Base-by-base conservation (phyloP, 2,888 invertebrate genomes). In the Hoplodrina ambigua region DNA sequence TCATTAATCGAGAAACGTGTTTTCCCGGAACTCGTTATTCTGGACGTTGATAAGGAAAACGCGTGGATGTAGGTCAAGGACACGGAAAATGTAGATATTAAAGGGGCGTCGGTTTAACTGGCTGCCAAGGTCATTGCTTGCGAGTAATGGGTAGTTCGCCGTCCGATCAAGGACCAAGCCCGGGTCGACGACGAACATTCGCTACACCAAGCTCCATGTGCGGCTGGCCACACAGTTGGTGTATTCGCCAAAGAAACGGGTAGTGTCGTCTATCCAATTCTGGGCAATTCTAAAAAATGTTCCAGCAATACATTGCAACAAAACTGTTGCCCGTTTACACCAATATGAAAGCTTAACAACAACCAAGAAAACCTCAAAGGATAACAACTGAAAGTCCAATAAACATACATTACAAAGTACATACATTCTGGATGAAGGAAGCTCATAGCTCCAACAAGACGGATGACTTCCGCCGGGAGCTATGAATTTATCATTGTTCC, bases 401-500 rank as follows among this genome's bases (percentile, higher is more conserved):
- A 66, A 56, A 81, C 53, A 66, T 50, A n/a, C n/a, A 59, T 37
- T 57, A 71, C 33, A 17, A 11, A 57, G 44, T 49, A 73, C 63
- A 72, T 63, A 66, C 80, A 78, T 64, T 72, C 57, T 64, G 72
- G 72, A 80, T 69, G 46, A 80, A 82, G 85, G 83, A 71, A 75
- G 69, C 59, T 62, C 67, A 61, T 71, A 67, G 55, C 54, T 55
- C 63, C 55, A 25, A 44, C 61, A 64, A 81, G 84, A 83, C 73
- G 53, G 57, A 83, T 75, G 33, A 67, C 59, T 81, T 85, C 85
- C 83, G 85, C 17, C 63, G 71, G 64, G 69, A 53, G 69, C 75
- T 17, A 73, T 83, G 82, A 85, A 84, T 85, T 76, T 85, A 84
- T 84, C 82, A 84, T 81, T 84, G 76, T 76, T 69, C 67, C 63